Evolutionary conservation across 2,888 invertebrate genomes (phyloP).

Genomic region (Colletes collaris): DNA sequence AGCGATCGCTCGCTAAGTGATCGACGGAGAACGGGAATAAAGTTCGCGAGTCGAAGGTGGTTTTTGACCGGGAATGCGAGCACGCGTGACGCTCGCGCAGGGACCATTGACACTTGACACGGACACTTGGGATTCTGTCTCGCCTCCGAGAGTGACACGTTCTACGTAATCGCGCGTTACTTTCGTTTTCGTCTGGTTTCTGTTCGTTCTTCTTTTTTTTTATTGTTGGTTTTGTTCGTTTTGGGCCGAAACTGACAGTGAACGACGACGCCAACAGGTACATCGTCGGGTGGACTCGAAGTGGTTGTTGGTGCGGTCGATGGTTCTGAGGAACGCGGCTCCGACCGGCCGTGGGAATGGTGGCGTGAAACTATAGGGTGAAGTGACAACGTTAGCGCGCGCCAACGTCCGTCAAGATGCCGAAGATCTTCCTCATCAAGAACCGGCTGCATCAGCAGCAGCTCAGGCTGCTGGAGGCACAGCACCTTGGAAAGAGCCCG

Average conservation of each 20-base stretch:
- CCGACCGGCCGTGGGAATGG: constrained; percentile 57
- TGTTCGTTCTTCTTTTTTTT: no score
- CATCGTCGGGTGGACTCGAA: not conserved
- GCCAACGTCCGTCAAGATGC: constrained; percentile 85
- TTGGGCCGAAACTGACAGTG: constrained; percentile 12
- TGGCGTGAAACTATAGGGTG: constrained; percentile 59
- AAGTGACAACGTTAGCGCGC: constrained; percentile 54
- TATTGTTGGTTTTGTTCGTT: no score
- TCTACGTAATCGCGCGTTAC: not conserved
- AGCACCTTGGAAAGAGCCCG: constrained; percentile 86
- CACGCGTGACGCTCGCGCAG: not conserved
- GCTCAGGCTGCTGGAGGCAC: constrained; percentile 91
- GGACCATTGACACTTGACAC: constrained; percentile 19
- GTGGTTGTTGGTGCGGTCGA: constrained; percentile 38
- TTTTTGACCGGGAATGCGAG: not conserved
- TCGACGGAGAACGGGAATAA: not conserved
- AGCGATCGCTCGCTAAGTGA: constrained; percentile 18
- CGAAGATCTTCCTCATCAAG: constrained; percentile 96
- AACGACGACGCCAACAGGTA: not conserved
- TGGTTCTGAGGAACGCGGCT: constrained; percentile 36
- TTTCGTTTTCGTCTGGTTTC: not conserved
- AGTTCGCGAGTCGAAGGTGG: not conserved
- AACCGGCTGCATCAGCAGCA: constrained; percentile 96
- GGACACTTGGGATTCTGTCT: constrained; percentile 7
- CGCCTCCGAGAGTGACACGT: constrained; percentile 8